Evolutionary conservation across 2,113 vertebrate genomes (phyloP).

Genomic region (Calyptommatus sinebrachiatus): DNA sequence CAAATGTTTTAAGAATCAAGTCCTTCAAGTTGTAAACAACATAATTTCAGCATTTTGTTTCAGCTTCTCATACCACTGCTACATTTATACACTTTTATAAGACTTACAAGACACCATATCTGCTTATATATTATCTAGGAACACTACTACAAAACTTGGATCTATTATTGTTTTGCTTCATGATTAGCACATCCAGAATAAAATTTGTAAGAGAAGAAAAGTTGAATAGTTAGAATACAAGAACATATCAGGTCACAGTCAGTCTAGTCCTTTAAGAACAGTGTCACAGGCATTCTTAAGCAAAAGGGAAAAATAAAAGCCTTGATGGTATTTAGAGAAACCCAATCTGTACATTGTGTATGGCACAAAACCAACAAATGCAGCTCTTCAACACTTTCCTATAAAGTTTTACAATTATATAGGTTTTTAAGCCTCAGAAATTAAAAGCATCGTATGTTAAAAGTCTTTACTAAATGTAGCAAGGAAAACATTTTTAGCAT

Average conservation of each 20-base stretch:
- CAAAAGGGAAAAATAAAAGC: too few relatives aligned
- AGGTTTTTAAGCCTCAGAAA: neutral
- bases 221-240: too few relatives aligned
- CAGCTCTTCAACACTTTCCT: neutral
- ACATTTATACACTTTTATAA: neutral
- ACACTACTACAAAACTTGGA: neutral
- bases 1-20: neutral
- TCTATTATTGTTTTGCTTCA: neutral
- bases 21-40: neutral
- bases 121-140: neutral
- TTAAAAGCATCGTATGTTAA: too few relatives aligned
- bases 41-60: neutral
- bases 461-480: too few relatives aligned
- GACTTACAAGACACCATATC: too few relatives aligned
- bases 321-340: too few relatives aligned
- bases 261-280: too few relatives aligned
- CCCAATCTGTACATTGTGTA: neutral
- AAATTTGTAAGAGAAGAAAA: neutral
- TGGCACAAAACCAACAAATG: neutral
- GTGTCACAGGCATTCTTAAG: too few relatives aligned
- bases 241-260: too few relatives aligned
- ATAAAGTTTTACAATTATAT: neutral
- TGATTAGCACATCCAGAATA: neutral
- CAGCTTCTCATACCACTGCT: neutral
- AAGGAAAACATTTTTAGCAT: neutral